A percentile compares a stretch with the other conserved stretches of the same genome.
phyloP scores from a whole-genome alignment of 2,797 vertebrate genomes.

The Rhodeus uyekii region DNA sequence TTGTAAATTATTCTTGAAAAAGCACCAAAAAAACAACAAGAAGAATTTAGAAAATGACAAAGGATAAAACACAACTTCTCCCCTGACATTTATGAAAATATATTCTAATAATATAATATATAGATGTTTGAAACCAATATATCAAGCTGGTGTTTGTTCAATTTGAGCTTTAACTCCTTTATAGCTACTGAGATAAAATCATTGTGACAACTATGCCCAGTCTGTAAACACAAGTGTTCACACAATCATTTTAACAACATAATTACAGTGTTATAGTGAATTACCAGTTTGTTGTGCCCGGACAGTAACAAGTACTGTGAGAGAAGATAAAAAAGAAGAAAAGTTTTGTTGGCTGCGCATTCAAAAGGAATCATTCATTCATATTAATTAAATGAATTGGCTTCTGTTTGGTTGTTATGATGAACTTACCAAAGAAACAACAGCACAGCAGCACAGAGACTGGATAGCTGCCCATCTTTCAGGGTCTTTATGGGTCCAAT shows the following conservation, averaged over 20 bases:
- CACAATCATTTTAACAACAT: neutral
- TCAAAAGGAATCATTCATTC: conserved; percentile 66
- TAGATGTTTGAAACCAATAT: neutral
- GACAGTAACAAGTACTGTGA: conserved; percentile 74
- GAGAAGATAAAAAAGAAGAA: conserved; percentile 69
- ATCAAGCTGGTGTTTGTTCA: neutral
- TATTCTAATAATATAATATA: too few species aligned
- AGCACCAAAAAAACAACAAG: too few species aligned
- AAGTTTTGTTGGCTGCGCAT: conserved; percentile 69
- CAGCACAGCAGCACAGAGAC: conserved; percentile 79
- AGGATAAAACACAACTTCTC: neutral
- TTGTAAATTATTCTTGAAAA: neutral
- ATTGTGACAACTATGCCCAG: neutral
- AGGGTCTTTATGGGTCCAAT: conserved; percentile 64
- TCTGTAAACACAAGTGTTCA: neutral
- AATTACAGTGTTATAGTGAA: neutral
- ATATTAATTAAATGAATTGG: conserved; percentile 69
- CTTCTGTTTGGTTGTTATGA: conserved; percentile 73
- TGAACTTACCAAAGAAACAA: conserved; percentile 81
- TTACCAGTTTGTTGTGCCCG: conserved; percentile 72
- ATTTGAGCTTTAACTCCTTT: neutral
- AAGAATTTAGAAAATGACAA: neutral
- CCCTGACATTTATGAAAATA: neutral
- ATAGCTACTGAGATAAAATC: neutral
- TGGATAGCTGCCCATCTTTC: conserved; percentile 78